These are phyloP conservation scores for Tiaroga cobitis DNA, from an alignment of 2,797 vertebrate genomes.

Conservation along the genomic window DNA sequence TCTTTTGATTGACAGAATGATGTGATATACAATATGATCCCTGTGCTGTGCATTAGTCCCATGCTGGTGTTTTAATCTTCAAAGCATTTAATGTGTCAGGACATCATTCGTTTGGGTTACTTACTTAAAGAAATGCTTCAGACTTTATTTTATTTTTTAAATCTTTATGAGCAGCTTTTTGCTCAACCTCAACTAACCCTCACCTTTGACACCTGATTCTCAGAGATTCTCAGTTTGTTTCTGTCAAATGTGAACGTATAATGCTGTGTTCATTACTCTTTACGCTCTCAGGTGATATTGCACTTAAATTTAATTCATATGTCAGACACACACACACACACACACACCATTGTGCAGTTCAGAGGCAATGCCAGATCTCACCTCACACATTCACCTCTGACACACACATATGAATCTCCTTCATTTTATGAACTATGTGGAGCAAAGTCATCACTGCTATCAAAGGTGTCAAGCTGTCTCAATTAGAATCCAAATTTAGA, in stretches of 20 bases:
- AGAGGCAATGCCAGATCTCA: not conserved
- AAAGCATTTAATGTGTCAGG: slow-evolving; percentile 39
- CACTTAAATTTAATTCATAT: slow-evolving; percentile 17
- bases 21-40: slow-evolving; percentile 29
- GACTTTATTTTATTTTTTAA: not conserved
- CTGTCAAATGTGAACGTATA: not conserved
- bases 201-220: not conserved
- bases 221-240: not conserved
- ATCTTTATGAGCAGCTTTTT: not conserved
- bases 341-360: not conserved
- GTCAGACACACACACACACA: slow-evolving; percentile 10
- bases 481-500: slow-evolving; percentile 3
- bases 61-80: slow-evolving; percentile 45
- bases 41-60: slow-evolving; percentile 20
- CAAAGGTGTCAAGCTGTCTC: slow-evolving; percentile 10
- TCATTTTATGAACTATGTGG: not conserved
- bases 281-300: slow-evolving; percentile 1
- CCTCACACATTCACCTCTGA: slow-evolving; percentile 7
- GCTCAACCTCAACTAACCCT: not conserved
- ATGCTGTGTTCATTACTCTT: not conserved
- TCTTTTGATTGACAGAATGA: slow-evolving; percentile 24
- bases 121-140: not conserved
- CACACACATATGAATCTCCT: not conserved
- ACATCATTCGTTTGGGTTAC: not conserved
- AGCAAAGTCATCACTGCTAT: not conserved